Base-by-base conservation (phyloP, 37 sponge, comb jelly and placozoan genomes). In the Mnemiopsis leidyi region DNA sequence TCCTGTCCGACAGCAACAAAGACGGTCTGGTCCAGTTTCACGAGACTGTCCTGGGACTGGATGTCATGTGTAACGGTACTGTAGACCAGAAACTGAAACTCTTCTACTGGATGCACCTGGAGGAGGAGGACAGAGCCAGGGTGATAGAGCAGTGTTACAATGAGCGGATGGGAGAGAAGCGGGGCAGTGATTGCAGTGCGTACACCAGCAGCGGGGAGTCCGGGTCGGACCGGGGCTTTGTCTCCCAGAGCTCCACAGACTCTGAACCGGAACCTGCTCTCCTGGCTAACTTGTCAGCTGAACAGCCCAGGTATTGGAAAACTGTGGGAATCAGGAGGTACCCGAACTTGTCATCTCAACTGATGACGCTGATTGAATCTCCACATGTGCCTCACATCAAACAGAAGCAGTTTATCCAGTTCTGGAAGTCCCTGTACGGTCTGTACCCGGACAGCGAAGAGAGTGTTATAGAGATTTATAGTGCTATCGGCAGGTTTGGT, bases 351-450 rank as follows among this genome's bases (percentile, higher is more conserved):
- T 9, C 32, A 39, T 85, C 90, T 29, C 90, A n/a, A 2, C 24
- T 85, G 9, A 0, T 85, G 24, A 85, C 29, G 18, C 29, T 85
- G 24, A 39, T 85, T 40, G 90, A 85, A 61, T 32, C 61, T 25
- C 3, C 48, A 1, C 24, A 38, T n/a, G 21, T 39, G 36, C 90
- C 90, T 29, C 82, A 3, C 36, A 18, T 35, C 39, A 23, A 13
- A n/a, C 61, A 85, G 90, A 85, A 40, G 29, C 90, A 85, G 61
- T 85, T 85, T 39, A 85, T 85, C 90, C 90, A 85, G 61, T 61
- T 85, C 18, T 85, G 90, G 90, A 85, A 85, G 90, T 39, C 61
- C 25, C 48, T 85, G 26, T 85, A 85, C 30, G 90, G 90, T 5
- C 61, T 85, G 39, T 85, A 85, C 30, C 36, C 90, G 1, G 90